These are phyloP conservation scores for Anarsia innoxiella DNA, from an alignment of 2,888 invertebrate genomes.

Conservation along the genomic window DNA sequence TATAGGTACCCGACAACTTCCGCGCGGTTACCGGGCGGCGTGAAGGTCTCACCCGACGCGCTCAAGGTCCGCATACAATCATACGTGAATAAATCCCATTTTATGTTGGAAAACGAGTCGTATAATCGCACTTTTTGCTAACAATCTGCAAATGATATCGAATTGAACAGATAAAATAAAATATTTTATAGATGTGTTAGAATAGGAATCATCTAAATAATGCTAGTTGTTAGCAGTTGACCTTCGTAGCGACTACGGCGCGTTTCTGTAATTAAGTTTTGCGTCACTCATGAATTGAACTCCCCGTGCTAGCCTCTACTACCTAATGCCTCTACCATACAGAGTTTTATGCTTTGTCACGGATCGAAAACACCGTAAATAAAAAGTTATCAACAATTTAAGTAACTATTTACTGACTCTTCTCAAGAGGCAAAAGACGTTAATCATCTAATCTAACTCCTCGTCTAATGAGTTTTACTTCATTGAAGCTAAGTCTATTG, in stretches of 20 bases:
- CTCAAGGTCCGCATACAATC: constrained; percentile 73
- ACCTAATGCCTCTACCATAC: constrained; percentile 52
- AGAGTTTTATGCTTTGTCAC: constrained; percentile 58
- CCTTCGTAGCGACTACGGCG: constrained; percentile 58
- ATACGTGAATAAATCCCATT: constrained; percentile 68
- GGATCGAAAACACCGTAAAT: too few relatives aligned
- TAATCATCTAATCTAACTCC: too few relatives aligned
- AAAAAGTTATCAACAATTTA: too few relatives aligned
- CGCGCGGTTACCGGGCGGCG: constrained; percentile 73
- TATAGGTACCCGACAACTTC: constrained; percentile 60
- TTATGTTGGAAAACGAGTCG: constrained; percentile 59
- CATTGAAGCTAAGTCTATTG: too few relatives aligned
- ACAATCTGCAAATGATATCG: constrained; percentile 42
- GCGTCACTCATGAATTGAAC: constrained; percentile 65
- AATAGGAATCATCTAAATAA: constrained; percentile 59
- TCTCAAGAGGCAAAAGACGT: too few relatives aligned
- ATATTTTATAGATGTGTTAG: constrained; percentile 49
- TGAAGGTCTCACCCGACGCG: constrained; percentile 68
- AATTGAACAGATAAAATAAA: constrained; percentile 49
- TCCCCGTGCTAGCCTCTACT: constrained; percentile 65
- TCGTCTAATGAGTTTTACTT: too few relatives aligned
- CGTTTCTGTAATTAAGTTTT: constrained; percentile 72
- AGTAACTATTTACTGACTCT: too few relatives aligned
- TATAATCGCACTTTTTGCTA: constrained; percentile 52
- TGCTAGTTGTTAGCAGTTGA: constrained; percentile 60